Conservation (phyloP, 2,113 vertebrate genomes). For the Gymnogyps californianus region DNA sequence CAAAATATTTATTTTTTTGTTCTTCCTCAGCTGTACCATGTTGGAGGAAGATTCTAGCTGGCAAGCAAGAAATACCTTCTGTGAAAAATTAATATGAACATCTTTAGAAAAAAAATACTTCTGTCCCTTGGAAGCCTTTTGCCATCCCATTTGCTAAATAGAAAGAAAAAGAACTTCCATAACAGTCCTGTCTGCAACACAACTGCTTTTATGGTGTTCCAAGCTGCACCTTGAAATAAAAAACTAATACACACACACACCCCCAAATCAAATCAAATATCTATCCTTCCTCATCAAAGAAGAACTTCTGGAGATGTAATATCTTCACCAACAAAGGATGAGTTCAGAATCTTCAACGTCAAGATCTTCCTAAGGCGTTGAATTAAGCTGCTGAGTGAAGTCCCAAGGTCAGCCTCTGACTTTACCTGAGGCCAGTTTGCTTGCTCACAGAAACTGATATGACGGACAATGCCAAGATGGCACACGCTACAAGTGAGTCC, state of each 20-base stretch:
- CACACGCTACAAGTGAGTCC: rapidly evolving
- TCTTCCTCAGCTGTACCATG: not conserved
- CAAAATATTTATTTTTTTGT: not conserved
- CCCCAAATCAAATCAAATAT: not conserved
- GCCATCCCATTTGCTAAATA: not conserved
- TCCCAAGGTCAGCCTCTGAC: not conserved
- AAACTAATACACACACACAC: not conserved
- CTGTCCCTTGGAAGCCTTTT: not conserved
- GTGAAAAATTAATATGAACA: not conserved
- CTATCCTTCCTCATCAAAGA: not conserved
- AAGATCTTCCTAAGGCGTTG: rapidly evolving
- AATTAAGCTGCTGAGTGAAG: not conserved
- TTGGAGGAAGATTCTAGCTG: not conserved
- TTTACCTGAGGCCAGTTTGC: not conserved
- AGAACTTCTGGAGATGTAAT: not conserved
- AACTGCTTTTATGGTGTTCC: not conserved
- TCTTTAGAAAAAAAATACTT: not conserved
- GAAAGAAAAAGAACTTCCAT: not conserved
- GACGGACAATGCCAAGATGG: rapidly evolving
- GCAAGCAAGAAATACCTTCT: not conserved
- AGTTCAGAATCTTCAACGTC: not conserved
- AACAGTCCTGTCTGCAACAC: not conserved
- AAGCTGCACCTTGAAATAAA: not conserved
- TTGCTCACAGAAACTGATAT: not conserved
- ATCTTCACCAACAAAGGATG: not conserved